Conservation (phyloP, 2,797 vertebrate species). For the Dendrocincla tyrannina region DNA sequence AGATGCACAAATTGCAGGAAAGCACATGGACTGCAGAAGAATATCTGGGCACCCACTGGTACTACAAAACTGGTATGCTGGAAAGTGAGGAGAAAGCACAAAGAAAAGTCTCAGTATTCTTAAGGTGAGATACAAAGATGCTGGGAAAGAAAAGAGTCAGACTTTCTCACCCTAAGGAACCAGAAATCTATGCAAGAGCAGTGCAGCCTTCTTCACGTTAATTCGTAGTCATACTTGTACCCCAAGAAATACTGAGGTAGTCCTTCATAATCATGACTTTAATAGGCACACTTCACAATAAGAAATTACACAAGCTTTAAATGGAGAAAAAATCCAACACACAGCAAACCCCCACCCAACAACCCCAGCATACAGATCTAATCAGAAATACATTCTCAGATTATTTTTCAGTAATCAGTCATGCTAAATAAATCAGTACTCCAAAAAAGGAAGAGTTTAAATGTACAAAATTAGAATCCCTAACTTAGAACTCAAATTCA, state of each 20-base stretch:
- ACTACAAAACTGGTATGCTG: not conserved
- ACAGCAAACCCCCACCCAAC: not conserved
- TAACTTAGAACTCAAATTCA: not conserved
- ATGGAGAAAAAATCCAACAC: rapidly evolving
- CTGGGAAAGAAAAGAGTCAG: not conserved
- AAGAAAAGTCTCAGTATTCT: not conserved
- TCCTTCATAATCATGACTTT: not conserved
- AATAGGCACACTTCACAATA: not conserved
- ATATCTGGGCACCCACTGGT: not conserved
- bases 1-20: not conserved
- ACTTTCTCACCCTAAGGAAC: not conserved
- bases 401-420: not conserved
- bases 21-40: not conserved
- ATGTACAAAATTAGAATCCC: not conserved
- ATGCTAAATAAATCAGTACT: not conserved
- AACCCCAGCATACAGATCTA: not conserved
- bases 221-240: not conserved
- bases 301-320: not conserved
- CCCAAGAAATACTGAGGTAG: not conserved
- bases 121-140: not conserved
- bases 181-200: not conserved
- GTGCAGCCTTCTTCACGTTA: not conserved
- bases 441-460: not conserved
- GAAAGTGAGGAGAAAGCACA: not conserved
- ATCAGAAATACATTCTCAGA: not conserved